Evolutionary conservation across 2,888 invertebrate species (phyloP).

Genomic region (Danaus chrysippus): DNA sequence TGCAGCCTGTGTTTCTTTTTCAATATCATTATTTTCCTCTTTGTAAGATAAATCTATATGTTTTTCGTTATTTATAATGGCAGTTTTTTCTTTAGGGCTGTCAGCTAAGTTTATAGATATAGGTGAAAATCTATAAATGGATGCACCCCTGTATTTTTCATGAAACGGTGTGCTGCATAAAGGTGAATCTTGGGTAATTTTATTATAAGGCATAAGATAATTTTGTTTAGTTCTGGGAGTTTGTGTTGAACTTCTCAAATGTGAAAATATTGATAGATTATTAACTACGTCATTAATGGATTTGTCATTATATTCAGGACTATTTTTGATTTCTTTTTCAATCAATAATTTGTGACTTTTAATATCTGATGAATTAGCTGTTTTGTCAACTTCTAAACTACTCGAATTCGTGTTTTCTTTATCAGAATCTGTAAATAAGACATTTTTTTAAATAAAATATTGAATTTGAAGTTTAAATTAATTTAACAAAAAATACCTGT

Average conservation of each 20-base stretch:
- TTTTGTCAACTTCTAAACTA: slow-evolving; percentile 28
- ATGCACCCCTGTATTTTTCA: slow-evolving; percentile 60
- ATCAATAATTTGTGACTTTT: slow-evolving; percentile 52
- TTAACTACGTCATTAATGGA: slow-evolving; percentile 60
- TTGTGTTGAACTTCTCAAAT: slow-evolving; percentile 30
- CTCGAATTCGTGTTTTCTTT: slow-evolving; percentile 52
- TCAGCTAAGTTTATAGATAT: slow-evolving; percentile 44
- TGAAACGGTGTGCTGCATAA: slow-evolving; percentile 66
- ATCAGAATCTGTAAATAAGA: slow-evolving; percentile 52
- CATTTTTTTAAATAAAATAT: slow-evolving; percentile 4
- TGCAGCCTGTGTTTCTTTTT: slow-evolving; percentile 9
- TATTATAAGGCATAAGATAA: slow-evolving; percentile 41
- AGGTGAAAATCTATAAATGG: slow-evolving; percentile 67
- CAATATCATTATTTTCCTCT: slow-evolving; percentile 24
- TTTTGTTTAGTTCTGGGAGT: slow-evolving; percentile 26
- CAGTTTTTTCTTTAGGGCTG: slow-evolving; percentile 34
- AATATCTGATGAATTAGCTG: slow-evolving; percentile 51
- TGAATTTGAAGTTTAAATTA: slow-evolving; percentile 5
- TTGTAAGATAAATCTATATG: slow-evolving; percentile 19
- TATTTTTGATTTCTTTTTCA: slow-evolving; percentile 45
- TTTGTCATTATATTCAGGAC: slow-evolving; percentile 44
- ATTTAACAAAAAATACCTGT: slow-evolving; percentile 38
- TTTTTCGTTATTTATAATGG: slow-evolving; percentile 31
- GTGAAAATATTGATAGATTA: slow-evolving; percentile 50
- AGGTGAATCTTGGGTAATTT: slow-evolving; percentile 48